Evolutionary conservation across 2,888 invertebrate genomes (phyloP).

Genomic region (Caradrina clavipalpis): DNA sequence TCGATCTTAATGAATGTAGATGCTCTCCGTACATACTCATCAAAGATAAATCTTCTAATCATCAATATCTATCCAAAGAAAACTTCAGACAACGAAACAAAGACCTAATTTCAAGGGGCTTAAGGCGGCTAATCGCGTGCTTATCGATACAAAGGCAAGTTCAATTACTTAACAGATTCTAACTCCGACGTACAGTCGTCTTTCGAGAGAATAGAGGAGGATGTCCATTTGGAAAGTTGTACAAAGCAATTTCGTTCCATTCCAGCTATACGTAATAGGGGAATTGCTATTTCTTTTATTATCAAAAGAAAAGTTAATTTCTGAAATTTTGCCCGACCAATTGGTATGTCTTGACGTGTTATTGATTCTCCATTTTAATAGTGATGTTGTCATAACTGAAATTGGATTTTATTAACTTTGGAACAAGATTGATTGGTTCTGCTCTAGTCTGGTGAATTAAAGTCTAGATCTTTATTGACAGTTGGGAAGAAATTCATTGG

Average conservation of each 20-base stretch:
- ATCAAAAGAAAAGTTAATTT: constrained; percentile 50
- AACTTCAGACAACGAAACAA: constrained; percentile 31
- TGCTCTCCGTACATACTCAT: constrained; percentile 48
- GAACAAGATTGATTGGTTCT: constrained; percentile 24
- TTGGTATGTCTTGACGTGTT: constrained; percentile 7
- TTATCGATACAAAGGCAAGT: constrained; percentile 63
- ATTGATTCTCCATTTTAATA: constrained; percentile 25
- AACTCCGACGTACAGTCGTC: constrained; percentile 64
- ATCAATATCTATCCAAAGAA: constrained; percentile 59
- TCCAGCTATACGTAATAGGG: constrained; percentile 51
- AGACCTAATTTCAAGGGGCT: constrained; percentile 35
- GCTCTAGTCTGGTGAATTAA: background rate
- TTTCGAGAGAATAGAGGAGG: constrained; percentile 59
- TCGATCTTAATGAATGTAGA: constrained; percentile 10
- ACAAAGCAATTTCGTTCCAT: constrained; percentile 66
- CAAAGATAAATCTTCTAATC: constrained; percentile 60
- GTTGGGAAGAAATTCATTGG: background rate
- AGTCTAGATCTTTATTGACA: constrained; percentile 5
- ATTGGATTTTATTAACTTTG: constrained; percentile 27
- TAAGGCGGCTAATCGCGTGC: constrained; percentile 61
- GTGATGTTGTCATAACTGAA: constrained; percentile 13
- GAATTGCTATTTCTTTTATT: constrained; percentile 55
- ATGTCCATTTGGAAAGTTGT: constrained; percentile 70
- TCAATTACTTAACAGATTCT: constrained; percentile 71
- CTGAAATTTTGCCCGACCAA: constrained; percentile 17